phyloP scores from a whole-genome alignment of 2,888 invertebrate genomes.

The Malthinus flaveolus region DNA sequence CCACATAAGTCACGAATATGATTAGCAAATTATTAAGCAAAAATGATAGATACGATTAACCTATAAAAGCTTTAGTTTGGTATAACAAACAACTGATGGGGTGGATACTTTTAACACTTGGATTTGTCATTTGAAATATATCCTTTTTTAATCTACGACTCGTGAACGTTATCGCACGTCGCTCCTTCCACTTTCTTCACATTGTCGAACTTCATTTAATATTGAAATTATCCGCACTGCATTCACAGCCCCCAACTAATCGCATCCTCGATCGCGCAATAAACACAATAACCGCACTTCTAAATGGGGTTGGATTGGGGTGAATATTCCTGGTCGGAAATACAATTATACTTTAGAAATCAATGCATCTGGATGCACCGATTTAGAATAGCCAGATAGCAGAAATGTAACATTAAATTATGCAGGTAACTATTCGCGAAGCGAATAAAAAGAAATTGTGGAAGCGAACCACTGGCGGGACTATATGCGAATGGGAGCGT shows the following conservation, averaged over 20 bases:
- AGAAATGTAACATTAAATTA: neutral
- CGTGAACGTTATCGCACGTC: slow-evolving; percentile 10
- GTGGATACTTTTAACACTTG: too few species aligned
- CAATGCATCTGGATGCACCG: slow-evolving; percentile 18
- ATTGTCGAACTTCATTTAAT: slow-evolving; percentile 24
- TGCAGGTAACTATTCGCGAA: too few species aligned
- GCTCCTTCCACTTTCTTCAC: slow-evolving; percentile 11
- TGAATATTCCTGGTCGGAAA: slow-evolving; percentile 35
- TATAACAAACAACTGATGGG: too few species aligned
- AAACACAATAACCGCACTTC: slow-evolving; percentile 39
- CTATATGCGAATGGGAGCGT: too few species aligned
- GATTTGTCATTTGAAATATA: too few species aligned
- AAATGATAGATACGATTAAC: too few species aligned
- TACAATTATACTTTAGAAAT: slow-evolving; percentile 34
- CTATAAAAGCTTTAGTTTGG: too few species aligned
- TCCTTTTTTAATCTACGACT: too few species aligned
- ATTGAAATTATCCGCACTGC: slow-evolving; percentile 27
- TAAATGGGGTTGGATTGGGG: slow-evolving; percentile 35
- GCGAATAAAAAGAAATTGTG: too few species aligned
- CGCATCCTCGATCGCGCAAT: slow-evolving; percentile 34
- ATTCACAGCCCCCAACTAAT: slow-evolving; percentile 30
- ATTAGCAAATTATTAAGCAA: too few species aligned
- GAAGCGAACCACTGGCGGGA: too few species aligned
- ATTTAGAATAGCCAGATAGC: neutral
- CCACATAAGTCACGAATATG: too few species aligned